Base-by-base conservation (phyloP, 2,797 vertebrate species). In the Aeoliscus strigatus region DNA sequence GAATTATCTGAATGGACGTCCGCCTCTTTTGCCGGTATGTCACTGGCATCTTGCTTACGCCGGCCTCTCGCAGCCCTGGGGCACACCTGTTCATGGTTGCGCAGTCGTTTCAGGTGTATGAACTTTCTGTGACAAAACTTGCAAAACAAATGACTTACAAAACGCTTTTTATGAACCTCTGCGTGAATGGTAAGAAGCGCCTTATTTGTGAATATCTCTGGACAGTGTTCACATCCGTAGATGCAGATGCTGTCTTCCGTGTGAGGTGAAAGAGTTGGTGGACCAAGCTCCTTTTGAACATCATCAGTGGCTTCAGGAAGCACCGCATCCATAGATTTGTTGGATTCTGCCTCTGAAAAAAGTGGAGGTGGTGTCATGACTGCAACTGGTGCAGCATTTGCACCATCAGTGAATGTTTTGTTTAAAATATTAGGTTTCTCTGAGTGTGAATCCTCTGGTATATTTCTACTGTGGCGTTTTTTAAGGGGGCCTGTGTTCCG, bases 101-200 rank as follows among this genome's bases (percentile, higher is more conserved):
- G 92, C 50, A 96, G 64, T 5, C 93, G 82, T 79, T 91, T 94
- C 13, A 83, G 73, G 55, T 91, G 94, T 75, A 92, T 94, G 76
- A 98, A 98, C 33, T 93, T 91, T 65, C 91, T 93, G 77, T 82
- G 89, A 73, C 96, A 99, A 58, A 92, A 90, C 70, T 91, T 96
- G 84, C 96, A 99, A 62, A 85, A 82, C 32, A 93, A 84, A 44
- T 87, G 89, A 76, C 86, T 92, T 43, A 85, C 89, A 67, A 91
- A 94, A 38, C 81, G 82, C 9, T 91, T 91, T 73, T 91, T 91
- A 75, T 96, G 93, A 23, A 90, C 84, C 50, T 93, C 91, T 73
- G 90, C 88, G 64, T 96, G 93, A 63, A 89, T 75, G 25, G 75
- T 79, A 27, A 95, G 88, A 35, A 91, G 83, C 0, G 86, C 73